phyloP scores from a whole-genome alignment of 2,888 invertebrate genomes.

The Drosophila neutralis region DNA sequence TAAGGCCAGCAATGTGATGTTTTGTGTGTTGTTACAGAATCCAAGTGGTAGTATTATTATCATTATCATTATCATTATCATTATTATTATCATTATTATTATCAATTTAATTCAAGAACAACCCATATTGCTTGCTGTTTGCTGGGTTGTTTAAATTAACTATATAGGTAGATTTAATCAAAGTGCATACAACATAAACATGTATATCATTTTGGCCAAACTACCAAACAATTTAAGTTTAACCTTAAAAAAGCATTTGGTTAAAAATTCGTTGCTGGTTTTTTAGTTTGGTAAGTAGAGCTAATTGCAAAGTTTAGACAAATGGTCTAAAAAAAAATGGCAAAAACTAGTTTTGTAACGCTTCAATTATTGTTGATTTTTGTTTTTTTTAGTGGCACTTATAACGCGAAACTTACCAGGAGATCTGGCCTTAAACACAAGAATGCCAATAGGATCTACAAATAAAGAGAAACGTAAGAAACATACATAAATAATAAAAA shows the following conservation, averaged over 20 bases:
- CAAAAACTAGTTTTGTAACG: conserved; percentile 33
- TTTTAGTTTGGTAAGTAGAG: conserved; percentile 48
- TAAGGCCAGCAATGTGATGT: conserved; percentile 82
- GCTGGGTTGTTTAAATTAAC: conserved; percentile 15
- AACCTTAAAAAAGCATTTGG: conserved; percentile 24
- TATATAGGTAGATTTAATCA: conserved; percentile 19
- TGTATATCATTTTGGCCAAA: conserved; percentile 14
- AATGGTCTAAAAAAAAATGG: conserved; percentile 15
- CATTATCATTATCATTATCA: conserved; percentile 4
- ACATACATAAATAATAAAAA: conserved; percentile 84
- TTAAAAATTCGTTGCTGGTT: conserved; percentile 24
- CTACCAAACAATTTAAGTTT: conserved; percentile 23
- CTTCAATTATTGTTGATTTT: conserved; percentile 26
- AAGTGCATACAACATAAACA: conserved; percentile 32
- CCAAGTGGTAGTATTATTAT: conserved; percentile 52
- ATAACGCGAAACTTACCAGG: conserved; percentile 87
- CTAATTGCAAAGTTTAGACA: conserved; percentile 22
- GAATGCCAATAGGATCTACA: conserved; percentile 91
- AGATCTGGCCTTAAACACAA: conserved; percentile 91
- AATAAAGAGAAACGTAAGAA: conserved; percentile 87
- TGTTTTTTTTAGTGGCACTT: conserved; percentile 68
- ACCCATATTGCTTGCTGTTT: conserved; percentile 24
- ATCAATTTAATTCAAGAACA: conserved; percentile 16
- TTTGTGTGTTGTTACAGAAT: conserved; percentile 54
- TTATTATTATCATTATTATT: background rate